phyloP scores from a whole-genome alignment of 2,888 invertebrate species.

The Fabriciana adippe region DNA sequence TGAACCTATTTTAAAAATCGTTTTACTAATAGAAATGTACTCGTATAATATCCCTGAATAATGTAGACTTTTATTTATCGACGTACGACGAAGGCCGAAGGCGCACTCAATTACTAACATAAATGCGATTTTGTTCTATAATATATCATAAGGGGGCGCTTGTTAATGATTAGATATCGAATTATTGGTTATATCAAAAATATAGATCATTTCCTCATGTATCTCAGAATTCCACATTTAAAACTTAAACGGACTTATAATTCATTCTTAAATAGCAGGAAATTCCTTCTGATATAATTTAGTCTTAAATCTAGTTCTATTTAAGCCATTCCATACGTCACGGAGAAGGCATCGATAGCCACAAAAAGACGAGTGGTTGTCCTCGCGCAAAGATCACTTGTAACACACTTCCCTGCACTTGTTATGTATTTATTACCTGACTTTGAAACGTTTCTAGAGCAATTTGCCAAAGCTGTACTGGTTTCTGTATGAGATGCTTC shows the following conservation, averaged over 20 bases:
- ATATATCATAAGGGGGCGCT: too few species aligned
- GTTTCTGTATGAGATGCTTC: not conserved
- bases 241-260: not conserved
- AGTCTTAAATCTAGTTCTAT: not conserved
- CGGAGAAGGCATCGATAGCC: constrained; percentile 14
- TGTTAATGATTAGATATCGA: too few species aligned
- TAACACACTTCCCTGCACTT: constrained; percentile 20
- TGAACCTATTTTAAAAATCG: too few species aligned
- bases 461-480: constrained; percentile 5
- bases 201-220: constrained; percentile 7
- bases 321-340: constrained; percentile 9
- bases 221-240: not conserved
- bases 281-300: not conserved
- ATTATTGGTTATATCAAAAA: not conserved
- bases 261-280: not conserved
- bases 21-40: too few species aligned
- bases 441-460: constrained; percentile 10
- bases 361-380: constrained; percentile 36
- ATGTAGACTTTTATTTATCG: too few species aligned
- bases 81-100: too few species aligned
- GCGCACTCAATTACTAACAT: too few species aligned
- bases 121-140: too few species aligned
- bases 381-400: constrained; percentile 42
- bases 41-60: too few species aligned
- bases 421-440: not conserved